Evolutionary conservation across 2,888 invertebrate species (phyloP).

Genomic region (Atethmia centrago): DNA sequence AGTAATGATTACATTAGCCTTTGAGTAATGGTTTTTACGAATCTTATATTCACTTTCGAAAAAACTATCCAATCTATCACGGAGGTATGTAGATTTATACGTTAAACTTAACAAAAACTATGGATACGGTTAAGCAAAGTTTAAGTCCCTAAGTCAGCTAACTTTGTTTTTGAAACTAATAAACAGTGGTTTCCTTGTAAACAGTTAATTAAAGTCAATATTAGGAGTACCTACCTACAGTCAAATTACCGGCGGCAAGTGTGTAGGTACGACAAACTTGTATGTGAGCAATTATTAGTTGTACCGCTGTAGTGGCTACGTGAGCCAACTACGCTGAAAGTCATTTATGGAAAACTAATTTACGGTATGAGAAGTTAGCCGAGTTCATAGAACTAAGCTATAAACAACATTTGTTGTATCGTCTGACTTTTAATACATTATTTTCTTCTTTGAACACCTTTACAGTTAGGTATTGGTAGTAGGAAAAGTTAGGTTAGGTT

Average conservation of each 20-base stretch:
- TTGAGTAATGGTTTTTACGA: too few relatives aligned
- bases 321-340: not conserved
- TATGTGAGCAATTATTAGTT: constrained; percentile 17
- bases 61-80: too few relatives aligned
- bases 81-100: too few relatives aligned
- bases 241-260: not conserved
- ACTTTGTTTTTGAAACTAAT: not conserved
- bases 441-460: too few relatives aligned
- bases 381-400: not conserved
- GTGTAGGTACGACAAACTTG: not conserved
- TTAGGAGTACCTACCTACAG: not conserved
- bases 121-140: too few relatives aligned
- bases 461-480: too few relatives aligned
- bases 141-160: not conserved
- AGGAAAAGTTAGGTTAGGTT: too few relatives aligned
- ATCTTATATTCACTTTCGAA: too few relatives aligned
- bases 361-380: not conserved
- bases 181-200: not conserved
- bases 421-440: not conserved
- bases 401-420: not conserved
- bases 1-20: too few relatives aligned
- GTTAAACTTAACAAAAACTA: too few relatives aligned
- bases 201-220: not conserved
- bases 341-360: not conserved
- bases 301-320: constrained; percentile 1